A percentile compares a stretch with the other conserved stretches of the same genome.
Evolutionary conservation across 30 jellyfish, hydroid and myxozoan genomes (phyloP).

Genomic region (Phacellophora camtschatica): DNA sequence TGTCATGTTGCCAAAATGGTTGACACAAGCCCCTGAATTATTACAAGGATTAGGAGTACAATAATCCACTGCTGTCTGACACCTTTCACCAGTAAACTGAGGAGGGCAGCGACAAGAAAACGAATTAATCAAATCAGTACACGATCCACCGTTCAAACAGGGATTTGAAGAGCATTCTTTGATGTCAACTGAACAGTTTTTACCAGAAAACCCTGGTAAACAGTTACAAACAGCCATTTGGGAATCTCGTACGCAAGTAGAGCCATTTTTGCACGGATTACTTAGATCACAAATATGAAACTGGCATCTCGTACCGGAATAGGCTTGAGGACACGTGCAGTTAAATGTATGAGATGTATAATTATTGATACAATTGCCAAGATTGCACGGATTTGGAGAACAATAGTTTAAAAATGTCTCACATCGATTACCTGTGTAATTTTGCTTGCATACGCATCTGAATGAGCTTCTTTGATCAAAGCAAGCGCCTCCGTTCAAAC

Average conservation of each 20-base stretch:
- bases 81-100: conserved; percentile 62
- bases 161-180: conserved; percentile 81
- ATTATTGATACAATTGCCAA: conserved; percentile 69
- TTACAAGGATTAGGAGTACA: conserved; percentile 77
- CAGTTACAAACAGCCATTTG: conserved; percentile 45
- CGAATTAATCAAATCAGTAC: conserved; percentile 47
- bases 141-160: conserved; percentile 79
- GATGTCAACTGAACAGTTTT: conserved; percentile 69
- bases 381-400: conserved; percentile 71
- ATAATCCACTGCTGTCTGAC: conserved; percentile 50
- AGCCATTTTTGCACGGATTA: conserved; percentile 77
- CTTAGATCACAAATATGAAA: conserved; percentile 21
- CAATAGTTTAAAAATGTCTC: conserved; percentile 57
- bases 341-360: conserved; percentile 4
- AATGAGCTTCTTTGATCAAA: conserved; percentile 8
- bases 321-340: conserved; percentile 71
- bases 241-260: conserved; percentile 48
- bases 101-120: conserved; percentile 61
- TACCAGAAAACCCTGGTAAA: conserved; percentile 80
- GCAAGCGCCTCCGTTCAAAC: conserved; percentile 59
- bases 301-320: conserved; percentile 55
- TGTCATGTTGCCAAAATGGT: conserved; percentile 36
- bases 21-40: conserved; percentile 53
- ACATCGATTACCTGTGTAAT: conserved; percentile 63
- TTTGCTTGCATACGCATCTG: conserved; percentile 47